phyloP scores from a whole-genome alignment of 2,888 invertebrate genomes.

The Coelinius sp. region DNA sequence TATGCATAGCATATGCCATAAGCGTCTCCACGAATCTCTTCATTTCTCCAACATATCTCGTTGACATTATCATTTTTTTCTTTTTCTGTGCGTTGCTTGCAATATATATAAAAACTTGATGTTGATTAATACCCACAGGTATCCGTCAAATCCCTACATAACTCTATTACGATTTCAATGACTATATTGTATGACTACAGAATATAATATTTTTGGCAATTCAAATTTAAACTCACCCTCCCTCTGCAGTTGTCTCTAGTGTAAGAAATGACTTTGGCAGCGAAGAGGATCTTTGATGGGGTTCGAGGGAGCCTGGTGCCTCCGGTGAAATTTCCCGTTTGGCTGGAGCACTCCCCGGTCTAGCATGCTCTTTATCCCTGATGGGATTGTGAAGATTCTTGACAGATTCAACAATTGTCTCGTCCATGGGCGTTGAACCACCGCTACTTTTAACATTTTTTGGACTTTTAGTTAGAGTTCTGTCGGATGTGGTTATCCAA shows the following conservation, averaged over 20 bases:
- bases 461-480: conserved; percentile 72
- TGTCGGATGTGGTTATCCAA: conserved; percentile 73
- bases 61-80: not conserved
- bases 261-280: conserved; percentile 73
- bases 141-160: not conserved
- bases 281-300: conserved; percentile 71
- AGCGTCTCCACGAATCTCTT: not conserved
- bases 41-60: not conserved
- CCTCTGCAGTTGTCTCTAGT: conserved; percentile 56
- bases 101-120: not conserved
- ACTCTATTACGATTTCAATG: not conserved
- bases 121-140: not conserved
- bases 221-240: conserved; percentile 64
- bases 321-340: conserved; percentile 60
- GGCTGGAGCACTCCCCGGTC: conserved; percentile 74
- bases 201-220: too few relatives aligned
- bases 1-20: not conserved
- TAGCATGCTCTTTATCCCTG: conserved; percentile 69
- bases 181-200: too few relatives aligned
- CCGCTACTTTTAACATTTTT: conserved; percentile 72
- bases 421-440: conserved; percentile 73
- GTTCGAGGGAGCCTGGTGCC: conserved; percentile 58
- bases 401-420: conserved; percentile 60
- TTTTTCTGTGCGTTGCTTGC: too few relatives aligned
- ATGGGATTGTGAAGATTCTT: conserved; percentile 61